phyloP scores from a whole-genome alignment of 2,113 vertebrate genomes.

The Brienomyrus brachyistius region DNA sequence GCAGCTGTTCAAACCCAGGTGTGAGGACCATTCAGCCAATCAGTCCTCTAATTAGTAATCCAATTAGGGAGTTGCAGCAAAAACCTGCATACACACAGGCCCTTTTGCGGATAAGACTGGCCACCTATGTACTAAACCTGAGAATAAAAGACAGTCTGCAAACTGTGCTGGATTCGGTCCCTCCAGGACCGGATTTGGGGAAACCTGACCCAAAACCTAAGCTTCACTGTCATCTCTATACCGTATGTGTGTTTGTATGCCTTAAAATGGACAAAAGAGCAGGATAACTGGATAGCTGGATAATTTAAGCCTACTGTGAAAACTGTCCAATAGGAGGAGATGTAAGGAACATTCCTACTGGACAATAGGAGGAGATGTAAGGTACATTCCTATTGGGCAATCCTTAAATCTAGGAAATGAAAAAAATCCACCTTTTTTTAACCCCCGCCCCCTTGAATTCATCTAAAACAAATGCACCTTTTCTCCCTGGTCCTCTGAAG shows the following conservation, averaged over 20 bases:
- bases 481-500: background rate
- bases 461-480: background rate
- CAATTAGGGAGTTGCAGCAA: background rate
- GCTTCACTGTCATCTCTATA: background rate
- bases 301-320: background rate
- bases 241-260: background rate
- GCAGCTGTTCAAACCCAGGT: background rate
- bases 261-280: background rate
- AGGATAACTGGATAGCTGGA: no score
- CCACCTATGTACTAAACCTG: background rate
- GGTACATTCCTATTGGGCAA: background rate
- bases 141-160: background rate
- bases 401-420: background rate
- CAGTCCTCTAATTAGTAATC: background rate
- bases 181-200: background rate
- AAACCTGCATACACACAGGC: background rate
- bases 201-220: background rate
- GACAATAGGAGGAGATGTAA: no score
- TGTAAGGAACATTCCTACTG: background rate
- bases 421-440: background rate
- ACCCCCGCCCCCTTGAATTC: background rate
- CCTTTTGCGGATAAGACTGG: background rate
- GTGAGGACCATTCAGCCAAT: background rate
- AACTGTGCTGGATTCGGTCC: background rate
- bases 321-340: background rate